Evolutionary conservation across 2,888 invertebrate species (phyloP).

Genomic region (Nycteola revayana): DNA sequence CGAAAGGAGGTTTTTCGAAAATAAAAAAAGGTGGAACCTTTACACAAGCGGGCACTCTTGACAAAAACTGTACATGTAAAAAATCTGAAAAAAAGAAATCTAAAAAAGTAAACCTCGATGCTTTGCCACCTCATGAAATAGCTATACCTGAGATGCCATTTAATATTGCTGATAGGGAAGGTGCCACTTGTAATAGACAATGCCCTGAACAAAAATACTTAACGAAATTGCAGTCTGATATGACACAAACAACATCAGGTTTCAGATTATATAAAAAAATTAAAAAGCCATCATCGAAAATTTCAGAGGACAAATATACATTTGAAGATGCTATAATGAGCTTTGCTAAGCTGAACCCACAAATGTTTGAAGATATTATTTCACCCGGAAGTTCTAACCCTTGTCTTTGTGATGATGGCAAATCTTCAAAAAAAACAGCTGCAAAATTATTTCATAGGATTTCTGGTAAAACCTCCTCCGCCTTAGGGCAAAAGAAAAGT

Average conservation of each 20-base stretch:
- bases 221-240: constrained; percentile 40
- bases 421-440: neutral
- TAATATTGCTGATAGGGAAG: neutral
- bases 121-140: constrained; percentile 11
- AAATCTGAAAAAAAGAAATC: constrained; percentile 10
- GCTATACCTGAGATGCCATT: neutral
- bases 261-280: constrained; percentile 44
- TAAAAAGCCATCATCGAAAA: constrained; percentile 17
- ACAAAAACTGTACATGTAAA: constrained; percentile 12
- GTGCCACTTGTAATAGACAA: neutral
- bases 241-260: constrained; percentile 54
- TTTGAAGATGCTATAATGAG: constrained; percentile 51
- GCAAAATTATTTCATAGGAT: neutral
- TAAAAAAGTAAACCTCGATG: neutral
- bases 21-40: constrained; percentile 7
- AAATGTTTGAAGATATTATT: constrained; percentile 1
- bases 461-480: no score
- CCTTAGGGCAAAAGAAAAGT: no score
- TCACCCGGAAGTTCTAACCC: neutral
- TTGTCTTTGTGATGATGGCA: constrained; percentile 2
- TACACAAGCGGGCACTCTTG: constrained; percentile 13
- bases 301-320: constrained; percentile 35
- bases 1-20: constrained; percentile 2
- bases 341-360: constrained; percentile 15
- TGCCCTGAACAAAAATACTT: neutral